Percentiles rank a stretch among this genome's conserved stretches.
Evolutionary conservation across 2,797 vertebrate genomes (phyloP).

Genomic region (Sebastolobus altivelis): DNA sequence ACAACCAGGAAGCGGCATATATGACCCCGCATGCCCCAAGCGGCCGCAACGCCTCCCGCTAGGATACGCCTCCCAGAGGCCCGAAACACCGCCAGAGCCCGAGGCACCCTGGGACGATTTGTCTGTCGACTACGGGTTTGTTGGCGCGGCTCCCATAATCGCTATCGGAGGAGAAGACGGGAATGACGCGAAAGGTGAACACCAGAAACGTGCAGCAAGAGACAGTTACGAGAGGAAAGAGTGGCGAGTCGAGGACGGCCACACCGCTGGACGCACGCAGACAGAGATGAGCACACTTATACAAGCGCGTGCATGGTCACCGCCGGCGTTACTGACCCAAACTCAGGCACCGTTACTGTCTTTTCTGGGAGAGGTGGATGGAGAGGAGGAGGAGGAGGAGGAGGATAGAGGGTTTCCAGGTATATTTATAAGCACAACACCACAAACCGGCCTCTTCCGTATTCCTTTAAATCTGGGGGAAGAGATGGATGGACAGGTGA

Average conservation of each 20-base stretch:
- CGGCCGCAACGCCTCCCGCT: neutral
- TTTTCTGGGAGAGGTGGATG: neutral
- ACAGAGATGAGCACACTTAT: conserved; percentile 1
- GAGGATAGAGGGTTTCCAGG: neutral
- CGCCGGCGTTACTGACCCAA: neutral
- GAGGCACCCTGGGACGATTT: conserved; percentile 28
- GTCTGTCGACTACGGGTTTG: conserved; percentile 46
- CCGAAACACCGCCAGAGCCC: rapidly evolving
- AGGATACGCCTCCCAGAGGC: conserved; percentile 30
- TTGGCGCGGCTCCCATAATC: neutral
- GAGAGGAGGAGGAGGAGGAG: neutral
- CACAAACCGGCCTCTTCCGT: conserved; percentile 4
- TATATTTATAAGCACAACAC: conserved; percentile 11
- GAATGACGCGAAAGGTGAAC: neutral
- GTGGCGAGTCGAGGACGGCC: neutral
- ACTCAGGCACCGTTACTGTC: neutral
- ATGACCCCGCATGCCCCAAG: neutral
- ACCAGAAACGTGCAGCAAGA: neutral
- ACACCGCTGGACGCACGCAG: neutral
- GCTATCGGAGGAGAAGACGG: neutral
- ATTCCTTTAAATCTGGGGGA: conserved; percentile 2
- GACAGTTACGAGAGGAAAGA: neutral
- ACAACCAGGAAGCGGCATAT: rapidly evolving
- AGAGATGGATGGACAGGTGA: neutral
- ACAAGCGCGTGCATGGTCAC: neutral